Base-by-base conservation (phyloP, 2,113 vertebrate species). In the Rhabdomys dilectus region DNA sequence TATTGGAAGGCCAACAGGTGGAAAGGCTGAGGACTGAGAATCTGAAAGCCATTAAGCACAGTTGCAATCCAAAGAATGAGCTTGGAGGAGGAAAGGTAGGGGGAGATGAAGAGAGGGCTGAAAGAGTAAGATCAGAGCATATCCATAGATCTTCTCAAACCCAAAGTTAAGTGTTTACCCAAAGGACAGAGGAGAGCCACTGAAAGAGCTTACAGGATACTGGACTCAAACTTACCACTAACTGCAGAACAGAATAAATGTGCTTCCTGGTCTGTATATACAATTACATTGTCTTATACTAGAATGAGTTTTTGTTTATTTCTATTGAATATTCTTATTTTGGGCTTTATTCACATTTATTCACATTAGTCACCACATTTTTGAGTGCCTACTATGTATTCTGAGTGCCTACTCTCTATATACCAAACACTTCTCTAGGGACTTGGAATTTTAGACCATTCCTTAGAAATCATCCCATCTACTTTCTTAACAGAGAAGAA, bases 381-480 rank as follows among this genome's bases (percentile, higher is more conserved):
- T 10, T 86, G 24, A 96, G 22, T 45, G 19, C 10, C 48, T 29
- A 66, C 68, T 75, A 60, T 39, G 51, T 10, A 82, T 53, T 89
- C 4, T 86, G 31, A 95, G 34, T 45, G 15, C 13, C 56, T 29
- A 66, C 60, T 48, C 48, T 48, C 48, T 75, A 60, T 45, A 51
- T 21, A 81, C 24, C n/a, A 80, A 11, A 19, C 9, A 78, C 15
- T 39, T 0, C 82, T 60, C 34, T 73, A 84, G 16, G 26, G 34
- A 34, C 17, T 56, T 11, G 51, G 75, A 24, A 73, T 64, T 58
- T 62, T 85, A 88, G 45, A 93, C 62, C 1, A 1, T 45, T 86
- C 73, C 21, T 86, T 91, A 86, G 36, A 97, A 81, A 86, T 91
- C 73, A 91, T 36, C 48, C 73, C 77, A 11, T 45, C 15, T 60